phyloP scores from a whole-genome alignment of 2,888 invertebrate genomes.

The Troides oblongomaculatus region DNA sequence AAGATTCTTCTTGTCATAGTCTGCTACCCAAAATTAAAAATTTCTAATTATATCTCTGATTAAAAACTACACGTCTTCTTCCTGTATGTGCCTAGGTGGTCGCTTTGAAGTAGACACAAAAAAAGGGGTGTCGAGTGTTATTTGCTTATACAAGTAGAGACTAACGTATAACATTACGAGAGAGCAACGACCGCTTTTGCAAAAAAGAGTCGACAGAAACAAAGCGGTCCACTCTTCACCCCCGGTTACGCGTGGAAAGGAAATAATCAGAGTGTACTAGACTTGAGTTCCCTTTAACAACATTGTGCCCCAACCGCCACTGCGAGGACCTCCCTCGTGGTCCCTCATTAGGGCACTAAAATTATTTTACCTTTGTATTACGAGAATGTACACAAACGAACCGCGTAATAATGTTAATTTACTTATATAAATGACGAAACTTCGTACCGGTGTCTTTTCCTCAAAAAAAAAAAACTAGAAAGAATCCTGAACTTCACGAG shows the following conservation, averaged over 20 bases:
- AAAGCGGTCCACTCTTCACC: constrained; percentile 50
- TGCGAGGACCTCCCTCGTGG: constrained; percentile 48
- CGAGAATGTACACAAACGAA: constrained; percentile 32
- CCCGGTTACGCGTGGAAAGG: constrained; percentile 44
- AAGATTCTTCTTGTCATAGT: too few relatives aligned
- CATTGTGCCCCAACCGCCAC: constrained; percentile 31
- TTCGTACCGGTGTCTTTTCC: neutral
- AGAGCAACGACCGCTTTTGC: constrained; percentile 50
- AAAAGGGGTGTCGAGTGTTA: constrained; percentile 19
- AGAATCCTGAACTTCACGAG: too few relatives aligned
- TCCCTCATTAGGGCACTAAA: constrained; percentile 57
- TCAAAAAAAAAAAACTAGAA: too few relatives aligned
- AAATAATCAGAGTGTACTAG: constrained; percentile 61
- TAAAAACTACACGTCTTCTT: neutral
- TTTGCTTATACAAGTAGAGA: constrained; percentile 26
- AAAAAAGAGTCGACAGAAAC: constrained; percentile 48
- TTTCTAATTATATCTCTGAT: neutral
- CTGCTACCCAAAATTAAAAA: neutral
- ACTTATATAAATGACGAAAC: neutral
- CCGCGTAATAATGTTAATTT: constrained; percentile 22
- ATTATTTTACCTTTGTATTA: constrained; percentile 53
- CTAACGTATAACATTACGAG: constrained; percentile 30
- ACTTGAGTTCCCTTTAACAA: constrained; percentile 46
- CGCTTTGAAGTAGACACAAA: constrained; percentile 12
- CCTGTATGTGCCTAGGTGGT: neutral